phyloP scores from a whole-genome alignment of 1,140 invertebrate genomes.

The Oedothorax gibbosus region DNA sequence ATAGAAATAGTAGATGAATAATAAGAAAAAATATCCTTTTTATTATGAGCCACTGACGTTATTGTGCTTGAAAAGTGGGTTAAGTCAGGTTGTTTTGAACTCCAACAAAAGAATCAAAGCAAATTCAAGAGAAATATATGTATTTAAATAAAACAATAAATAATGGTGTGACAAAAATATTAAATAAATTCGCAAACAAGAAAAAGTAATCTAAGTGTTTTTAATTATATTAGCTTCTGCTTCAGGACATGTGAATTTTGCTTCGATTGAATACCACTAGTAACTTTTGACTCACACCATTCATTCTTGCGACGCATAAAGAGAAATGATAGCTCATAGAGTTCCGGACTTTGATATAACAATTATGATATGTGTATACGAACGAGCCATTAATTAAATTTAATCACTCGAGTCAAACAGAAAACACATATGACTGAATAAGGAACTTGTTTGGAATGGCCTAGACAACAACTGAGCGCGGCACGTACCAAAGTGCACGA shows the following conservation, averaged over 20 bases:
- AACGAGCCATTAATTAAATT: slow-evolving; percentile 58
- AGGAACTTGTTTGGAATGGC: slow-evolving; percentile 45
- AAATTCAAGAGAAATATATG: not conserved
- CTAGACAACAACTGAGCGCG: slow-evolving; percentile 19
- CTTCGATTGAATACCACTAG: not conserved
- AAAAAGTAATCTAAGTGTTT: too few species aligned
- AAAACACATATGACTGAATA: slow-evolving; percentile 23
- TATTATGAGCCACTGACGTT: slow-evolving; percentile 5
- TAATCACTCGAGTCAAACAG: slow-evolving; percentile 46
- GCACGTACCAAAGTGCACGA: slow-evolving; percentile 40
- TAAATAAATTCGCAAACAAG: not conserved
- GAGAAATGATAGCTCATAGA: slow-evolving; percentile 37
- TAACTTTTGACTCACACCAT: slow-evolving; percentile 25
- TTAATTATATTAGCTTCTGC: too few species aligned
- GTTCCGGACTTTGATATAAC: slow-evolving; percentile 47
- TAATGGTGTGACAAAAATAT: not conserved
- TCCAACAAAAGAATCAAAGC: not conserved
- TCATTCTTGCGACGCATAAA: not conserved
- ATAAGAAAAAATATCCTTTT: slow-evolving; percentile 38
- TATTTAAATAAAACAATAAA: not conserved
- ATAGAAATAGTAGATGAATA: slow-evolving; percentile 44
- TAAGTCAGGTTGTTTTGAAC: not conserved
- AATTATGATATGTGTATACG: slow-evolving; percentile 52
- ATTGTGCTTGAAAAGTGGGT: not conserved
- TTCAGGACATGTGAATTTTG: not conserved